phyloP scores from a whole-genome alignment of 2,797 vertebrate species.

The Sebastiscus tertius region DNA sequence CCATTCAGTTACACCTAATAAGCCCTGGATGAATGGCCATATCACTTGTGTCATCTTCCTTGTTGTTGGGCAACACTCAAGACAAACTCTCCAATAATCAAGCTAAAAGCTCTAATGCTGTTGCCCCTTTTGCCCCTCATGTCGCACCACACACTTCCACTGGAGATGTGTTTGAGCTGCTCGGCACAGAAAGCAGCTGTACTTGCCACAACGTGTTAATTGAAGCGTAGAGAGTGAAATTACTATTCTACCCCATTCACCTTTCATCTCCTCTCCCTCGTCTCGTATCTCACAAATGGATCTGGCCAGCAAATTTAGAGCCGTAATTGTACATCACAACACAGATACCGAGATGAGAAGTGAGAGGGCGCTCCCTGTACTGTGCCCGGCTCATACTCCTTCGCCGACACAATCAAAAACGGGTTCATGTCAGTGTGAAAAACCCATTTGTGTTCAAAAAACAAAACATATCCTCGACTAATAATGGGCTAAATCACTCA shows the following conservation, averaged over 20 bases:
- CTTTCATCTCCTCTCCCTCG: conserved; percentile 75
- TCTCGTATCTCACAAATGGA: conserved; percentile 80
- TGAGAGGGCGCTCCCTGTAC: conserved; percentile 64
- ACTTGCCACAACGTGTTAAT: conserved; percentile 82
- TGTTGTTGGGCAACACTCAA: neutral
- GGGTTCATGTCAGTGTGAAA: conserved; percentile 83
- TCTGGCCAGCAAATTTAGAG: conserved; percentile 78
- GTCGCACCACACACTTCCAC: conserved; percentile 34
- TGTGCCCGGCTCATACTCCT: conserved; percentile 74
- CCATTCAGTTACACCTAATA: neutral
- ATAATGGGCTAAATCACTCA: conserved; percentile 83
- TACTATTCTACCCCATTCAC: conserved; percentile 69
- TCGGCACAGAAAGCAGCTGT: conserved; percentile 57
- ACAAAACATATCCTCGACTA: conserved; percentile 88
- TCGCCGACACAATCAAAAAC: conserved; percentile 77
- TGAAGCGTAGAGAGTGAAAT: conserved; percentile 81
- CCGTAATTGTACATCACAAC: conserved; percentile 79
- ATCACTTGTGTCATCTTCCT: neutral
- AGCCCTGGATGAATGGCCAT: neutral
- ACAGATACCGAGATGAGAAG: conserved; percentile 84
- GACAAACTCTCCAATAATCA: conserved; percentile 6
- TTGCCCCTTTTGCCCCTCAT: conserved; percentile 16
- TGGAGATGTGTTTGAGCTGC: conserved; percentile 41
- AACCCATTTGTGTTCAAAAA: conserved; percentile 90
- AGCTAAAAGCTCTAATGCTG: conserved; percentile 7